Base-by-base conservation (phyloP, 2,797 vertebrate species). In the Dermochelys coriacea region DNA sequence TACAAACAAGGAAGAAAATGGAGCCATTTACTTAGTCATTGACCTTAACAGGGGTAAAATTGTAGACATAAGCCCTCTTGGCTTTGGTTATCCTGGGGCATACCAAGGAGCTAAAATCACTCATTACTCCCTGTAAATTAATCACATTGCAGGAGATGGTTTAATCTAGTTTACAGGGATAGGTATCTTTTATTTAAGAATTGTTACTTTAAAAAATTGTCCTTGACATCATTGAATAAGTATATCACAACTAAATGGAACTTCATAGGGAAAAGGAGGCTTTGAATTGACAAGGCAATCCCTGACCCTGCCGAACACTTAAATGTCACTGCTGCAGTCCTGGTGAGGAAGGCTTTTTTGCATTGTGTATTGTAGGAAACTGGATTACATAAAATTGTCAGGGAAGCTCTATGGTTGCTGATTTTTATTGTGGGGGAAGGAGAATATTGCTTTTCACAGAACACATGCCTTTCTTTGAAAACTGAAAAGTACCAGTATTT, bases 321-420 rank as follows among this genome's bases (percentile, higher is more conserved):
- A 86, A 84, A 81, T 95, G 91, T 95, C 96, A 95, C 0, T 29
- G 1, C 82, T 92, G 93, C 87, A 94, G 95, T 61, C 10, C 3
- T 87, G 90, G 80, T 83, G 87, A 96, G 93, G 80, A 84, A 93
- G 90, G 92, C 75, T 81, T 71, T 52, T 85, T 87, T 92, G 93
- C 93, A 89, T 94, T 96, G 94, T 97, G 86, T 64, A 51, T 90
- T 94, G 91, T 93, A 80, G 93, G 86, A 86, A 96, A 97, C 95
- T 95, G 90, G 94, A 94, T 97, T 97, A 94, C 91, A 94, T 96
- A 94, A 97, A 97, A 96, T 96, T 1, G 59, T 95, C 93, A 96
- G 96, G 96, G 95, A 96, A 94, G 94, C 37, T 87, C 93, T 92
- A 47, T 4, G 7, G 95, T 91, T 94, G 82, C 93, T 83, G 94